Evolutionary conservation across 2,888 invertebrate genomes (phyloP).

Genomic region (Chrysolina oricalcia): DNA sequence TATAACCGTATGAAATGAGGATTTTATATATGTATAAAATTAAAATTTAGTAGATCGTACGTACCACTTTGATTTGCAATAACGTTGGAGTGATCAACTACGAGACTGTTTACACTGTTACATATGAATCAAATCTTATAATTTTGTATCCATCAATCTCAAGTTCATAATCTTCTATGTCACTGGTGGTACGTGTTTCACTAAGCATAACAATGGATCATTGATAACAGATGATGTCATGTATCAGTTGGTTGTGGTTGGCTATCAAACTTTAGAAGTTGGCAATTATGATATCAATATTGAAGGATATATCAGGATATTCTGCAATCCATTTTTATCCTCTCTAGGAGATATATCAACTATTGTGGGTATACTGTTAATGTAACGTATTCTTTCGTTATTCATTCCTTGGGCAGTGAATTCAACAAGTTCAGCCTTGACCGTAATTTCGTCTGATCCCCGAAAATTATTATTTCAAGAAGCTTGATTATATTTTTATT

Average conservation of each 20-base stretch:
- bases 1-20: too few species aligned
- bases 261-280: not conserved
- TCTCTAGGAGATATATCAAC: not conserved
- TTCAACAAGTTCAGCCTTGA: constrained; percentile 2
- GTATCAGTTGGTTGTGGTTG: not conserved
- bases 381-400: not conserved
- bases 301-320: constrained; percentile 2
- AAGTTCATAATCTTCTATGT: constrained; percentile 13
- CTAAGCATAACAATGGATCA: not conserved
- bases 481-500: constrained; percentile 2
- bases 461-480: constrained; percentile 10
- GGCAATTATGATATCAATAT: not conserved
- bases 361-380: not conserved
- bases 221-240: constrained; percentile 7
- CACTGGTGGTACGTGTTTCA: constrained; percentile 1
- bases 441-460: constrained; percentile 22
- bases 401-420: constrained; percentile 5
- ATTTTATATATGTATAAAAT: too few species aligned
- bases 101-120: too few species aligned
- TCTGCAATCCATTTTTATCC: not conserved
- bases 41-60: too few species aligned
- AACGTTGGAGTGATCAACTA: too few species aligned
- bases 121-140: not conserved
- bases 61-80: too few species aligned
- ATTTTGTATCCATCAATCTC: constrained; percentile 1